Evolutionary conservation across 2,113 vertebrate species (phyloP).

Genomic region (Dromiciops gliroides): DNA sequence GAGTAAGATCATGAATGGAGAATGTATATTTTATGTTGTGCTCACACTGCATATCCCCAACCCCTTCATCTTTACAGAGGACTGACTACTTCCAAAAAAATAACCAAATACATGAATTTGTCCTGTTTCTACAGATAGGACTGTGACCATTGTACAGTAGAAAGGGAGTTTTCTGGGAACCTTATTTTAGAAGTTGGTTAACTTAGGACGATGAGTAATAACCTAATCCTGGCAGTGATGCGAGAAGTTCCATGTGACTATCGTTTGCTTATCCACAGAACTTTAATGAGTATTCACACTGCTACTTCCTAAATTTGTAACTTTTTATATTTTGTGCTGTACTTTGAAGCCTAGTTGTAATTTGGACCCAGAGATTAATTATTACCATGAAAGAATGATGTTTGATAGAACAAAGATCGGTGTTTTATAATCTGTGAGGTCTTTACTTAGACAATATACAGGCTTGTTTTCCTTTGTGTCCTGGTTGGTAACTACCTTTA

Average conservation of each 20-base stretch:
- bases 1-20: neutral
- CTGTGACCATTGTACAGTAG: neutral
- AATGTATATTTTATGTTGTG: no score
- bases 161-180: neutral
- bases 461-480: neutral
- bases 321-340: conserved; percentile 17
- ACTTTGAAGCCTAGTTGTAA: neutral
- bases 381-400: neutral
- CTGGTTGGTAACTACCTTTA: neutral
- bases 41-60: accelerated
- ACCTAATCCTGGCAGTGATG: neutral
- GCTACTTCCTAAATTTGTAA: conserved; percentile 5
- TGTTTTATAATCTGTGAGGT: neutral
- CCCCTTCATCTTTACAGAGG: neutral
- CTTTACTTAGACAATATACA: neutral
- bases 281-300: neutral
- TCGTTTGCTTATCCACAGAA: conserved; percentile 21
- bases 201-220: neutral
- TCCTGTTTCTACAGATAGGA: neutral
- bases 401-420: neutral
- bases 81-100: accelerated
- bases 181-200: conserved; percentile 17
- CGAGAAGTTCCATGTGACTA: neutral
- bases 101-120: neutral
- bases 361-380: neutral